Conservation (phyloP, 2,888 invertebrate genomes). For the Clostera curtula region DNA sequence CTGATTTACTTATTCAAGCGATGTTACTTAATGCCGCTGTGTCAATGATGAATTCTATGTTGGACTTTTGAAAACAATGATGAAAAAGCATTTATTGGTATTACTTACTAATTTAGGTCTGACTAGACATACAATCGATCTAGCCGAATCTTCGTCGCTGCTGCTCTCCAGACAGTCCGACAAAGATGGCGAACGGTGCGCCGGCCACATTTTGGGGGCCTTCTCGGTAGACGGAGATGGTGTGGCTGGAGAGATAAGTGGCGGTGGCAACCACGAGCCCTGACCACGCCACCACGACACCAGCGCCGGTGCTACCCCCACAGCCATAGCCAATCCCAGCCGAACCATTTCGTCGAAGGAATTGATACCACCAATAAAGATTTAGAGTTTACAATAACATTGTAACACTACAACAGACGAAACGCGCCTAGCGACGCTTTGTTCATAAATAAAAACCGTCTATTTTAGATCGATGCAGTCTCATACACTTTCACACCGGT, state of each 20-base stretch:
- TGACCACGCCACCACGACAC: slow-evolving; percentile 69
- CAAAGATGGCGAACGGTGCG: slow-evolving; percentile 57
- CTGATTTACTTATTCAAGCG: no score
- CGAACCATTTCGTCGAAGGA: slow-evolving; percentile 49
- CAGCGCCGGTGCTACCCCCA: slow-evolving; percentile 67
- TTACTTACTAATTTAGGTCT: slow-evolving; percentile 63
- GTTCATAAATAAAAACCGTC: slow-evolving; percentile 53
- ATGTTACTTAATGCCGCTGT: no score
- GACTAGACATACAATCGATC: slow-evolving; percentile 63
- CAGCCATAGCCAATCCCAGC: slow-evolving; percentile 66
- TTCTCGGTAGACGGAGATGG: slow-evolving; percentile 38
- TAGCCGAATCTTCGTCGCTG: slow-evolving; percentile 64
- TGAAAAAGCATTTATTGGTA: background rate
- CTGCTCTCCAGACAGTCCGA: slow-evolving; percentile 67
- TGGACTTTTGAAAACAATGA: no score
- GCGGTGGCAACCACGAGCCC: slow-evolving; percentile 38
- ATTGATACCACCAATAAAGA: no score
- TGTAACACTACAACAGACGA: no score
- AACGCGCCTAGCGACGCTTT: slow-evolving; percentile 33
- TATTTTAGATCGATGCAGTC: slow-evolving; percentile 56
- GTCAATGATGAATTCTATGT: no score
- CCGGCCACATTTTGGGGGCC: slow-evolving; percentile 45
- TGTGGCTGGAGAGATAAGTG: slow-evolving; percentile 35
- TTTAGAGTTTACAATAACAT: no score
- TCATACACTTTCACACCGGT: slow-evolving; percentile 46